A percentile compares a stretch with the other conserved stretches of the same genome.
Conservation (phyloP, 2,113 vertebrate species). For the Odobenus rosmarus region DNA sequence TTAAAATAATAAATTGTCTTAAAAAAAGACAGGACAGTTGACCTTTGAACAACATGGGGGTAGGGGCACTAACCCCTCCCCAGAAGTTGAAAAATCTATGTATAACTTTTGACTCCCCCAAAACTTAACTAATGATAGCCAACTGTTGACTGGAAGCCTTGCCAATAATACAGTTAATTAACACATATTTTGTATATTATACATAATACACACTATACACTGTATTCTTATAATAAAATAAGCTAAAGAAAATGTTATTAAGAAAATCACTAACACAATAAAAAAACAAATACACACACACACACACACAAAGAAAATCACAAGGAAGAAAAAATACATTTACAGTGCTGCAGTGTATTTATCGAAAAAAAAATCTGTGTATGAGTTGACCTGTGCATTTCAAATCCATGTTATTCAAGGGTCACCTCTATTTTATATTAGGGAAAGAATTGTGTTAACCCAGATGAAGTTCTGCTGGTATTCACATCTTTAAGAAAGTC, state of each 20-base stretch:
- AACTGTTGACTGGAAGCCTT: background rate
- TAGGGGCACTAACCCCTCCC: background rate
- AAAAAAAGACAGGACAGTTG: background rate
- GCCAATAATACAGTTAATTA: background rate
- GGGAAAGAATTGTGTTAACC: background rate
- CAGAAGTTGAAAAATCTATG: background rate
- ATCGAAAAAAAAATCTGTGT: background rate
- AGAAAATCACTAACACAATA: background rate
- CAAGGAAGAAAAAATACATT: background rate
- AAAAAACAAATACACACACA: no score
- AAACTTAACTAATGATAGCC: background rate
- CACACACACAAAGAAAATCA: background rate
- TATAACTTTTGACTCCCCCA: background rate
- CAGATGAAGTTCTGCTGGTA: conserved; percentile 45
- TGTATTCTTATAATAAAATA: background rate
- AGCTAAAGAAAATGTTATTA: background rate
- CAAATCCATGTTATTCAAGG: background rate
- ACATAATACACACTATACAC: background rate
- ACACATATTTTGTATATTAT: background rate
- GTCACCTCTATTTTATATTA: background rate
- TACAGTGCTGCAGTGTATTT: background rate
- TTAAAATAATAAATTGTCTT: conserved; percentile 10
- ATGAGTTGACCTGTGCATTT: background rate
- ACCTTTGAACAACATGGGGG: background rate
- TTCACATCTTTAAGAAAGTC: conserved; percentile 36